These are phyloP conservation scores for Halichoeres trimaculatus DNA, from an alignment of 2,113 vertebrate species.

Conservation along the genomic window DNA sequence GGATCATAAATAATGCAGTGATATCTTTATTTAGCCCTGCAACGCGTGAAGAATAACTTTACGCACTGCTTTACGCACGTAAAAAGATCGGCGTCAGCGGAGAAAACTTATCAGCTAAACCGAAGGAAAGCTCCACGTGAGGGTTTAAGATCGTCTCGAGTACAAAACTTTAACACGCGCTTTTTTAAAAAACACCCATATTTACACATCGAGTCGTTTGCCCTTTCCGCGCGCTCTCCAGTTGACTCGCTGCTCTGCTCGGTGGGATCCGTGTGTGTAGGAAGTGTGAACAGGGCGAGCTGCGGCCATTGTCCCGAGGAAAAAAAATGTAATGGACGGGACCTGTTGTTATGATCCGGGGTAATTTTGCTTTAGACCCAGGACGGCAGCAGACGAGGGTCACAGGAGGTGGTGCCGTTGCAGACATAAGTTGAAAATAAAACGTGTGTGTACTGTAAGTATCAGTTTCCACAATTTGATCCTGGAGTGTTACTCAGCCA, in stretches of 20 bases:
- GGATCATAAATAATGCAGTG: slow-evolving; percentile 73
- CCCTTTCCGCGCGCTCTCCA: slow-evolving; percentile 26
- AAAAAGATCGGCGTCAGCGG: slow-evolving; percentile 22
- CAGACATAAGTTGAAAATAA: slow-evolving; percentile 59
- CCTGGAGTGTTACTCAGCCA: neutral
- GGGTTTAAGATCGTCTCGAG: slow-evolving; percentile 47
- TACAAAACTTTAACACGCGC: slow-evolving; percentile 38
- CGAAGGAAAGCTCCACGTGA: slow-evolving; percentile 47
- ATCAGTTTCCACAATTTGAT: slow-evolving; percentile 43
- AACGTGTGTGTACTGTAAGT: slow-evolving; percentile 65
- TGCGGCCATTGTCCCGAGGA: slow-evolving; percentile 66
- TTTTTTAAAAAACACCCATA: slow-evolving; percentile 51
- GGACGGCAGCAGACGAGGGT: slow-evolving; percentile 77
- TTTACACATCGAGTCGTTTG: slow-evolving; percentile 64
- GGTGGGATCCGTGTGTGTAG: slow-evolving; percentile 61
- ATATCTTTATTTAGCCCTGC: slow-evolving; percentile 66
- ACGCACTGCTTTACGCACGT: slow-evolving; percentile 53
- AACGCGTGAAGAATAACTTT: slow-evolving; percentile 37
- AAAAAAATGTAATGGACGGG: slow-evolving; percentile 70
- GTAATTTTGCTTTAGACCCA: slow-evolving; percentile 75
- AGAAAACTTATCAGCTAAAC: slow-evolving; percentile 17
- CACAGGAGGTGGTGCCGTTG: slow-evolving; percentile 76
- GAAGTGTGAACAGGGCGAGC: slow-evolving; percentile 57
- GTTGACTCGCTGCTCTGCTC: slow-evolving; percentile 51
- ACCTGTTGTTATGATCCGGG: slow-evolving; percentile 82